Evolutionary conservation across 2,797 vertebrate genomes (phyloP).

Genomic region (Eutrigla gurnardus): DNA sequence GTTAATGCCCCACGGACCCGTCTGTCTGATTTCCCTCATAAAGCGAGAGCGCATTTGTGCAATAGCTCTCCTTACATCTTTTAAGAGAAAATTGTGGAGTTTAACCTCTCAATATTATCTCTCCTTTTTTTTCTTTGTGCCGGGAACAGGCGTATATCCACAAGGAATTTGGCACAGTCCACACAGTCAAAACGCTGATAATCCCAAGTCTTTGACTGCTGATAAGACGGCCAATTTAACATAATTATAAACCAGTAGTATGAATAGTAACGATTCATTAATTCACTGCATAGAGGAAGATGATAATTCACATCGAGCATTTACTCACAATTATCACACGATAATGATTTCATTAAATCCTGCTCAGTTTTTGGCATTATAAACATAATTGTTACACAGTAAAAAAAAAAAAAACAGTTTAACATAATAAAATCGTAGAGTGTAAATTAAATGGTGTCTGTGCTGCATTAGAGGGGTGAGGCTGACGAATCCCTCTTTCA

Average conservation of each 20-base stretch:
- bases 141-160: constrained; percentile 77
- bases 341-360: constrained; percentile 89
- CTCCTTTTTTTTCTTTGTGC: constrained; percentile 79
- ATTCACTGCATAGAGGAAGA: constrained; percentile 80
- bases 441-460: constrained; percentile 87
- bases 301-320: constrained; percentile 84
- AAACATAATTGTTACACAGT: constrained; percentile 95
- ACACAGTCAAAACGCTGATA: constrained; percentile 84
- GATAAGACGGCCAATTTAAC: constrained; percentile 89
- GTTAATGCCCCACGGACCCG: constrained; percentile 83
- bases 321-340: constrained; percentile 83
- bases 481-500: constrained; percentile 88
- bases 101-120: constrained; percentile 87
- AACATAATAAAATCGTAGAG: constrained; percentile 92
- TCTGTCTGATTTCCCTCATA: constrained; percentile 82
- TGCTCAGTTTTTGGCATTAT: constrained; percentile 96
- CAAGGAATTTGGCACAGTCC: constrained; percentile 83
- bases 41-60: constrained; percentile 79
- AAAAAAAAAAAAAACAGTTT: constrained; percentile 86
- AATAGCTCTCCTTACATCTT: constrained; percentile 82
- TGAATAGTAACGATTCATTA: constrained; percentile 86
- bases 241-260: constrained; percentile 87
- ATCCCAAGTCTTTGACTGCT: constrained; percentile 85
- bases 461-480: constrained; percentile 87
- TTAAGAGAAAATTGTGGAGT: constrained; percentile 86